These are phyloP conservation scores for Centropus unirufus DNA, from an alignment of 2,113 vertebrate species.

Conservation along the genomic window DNA sequence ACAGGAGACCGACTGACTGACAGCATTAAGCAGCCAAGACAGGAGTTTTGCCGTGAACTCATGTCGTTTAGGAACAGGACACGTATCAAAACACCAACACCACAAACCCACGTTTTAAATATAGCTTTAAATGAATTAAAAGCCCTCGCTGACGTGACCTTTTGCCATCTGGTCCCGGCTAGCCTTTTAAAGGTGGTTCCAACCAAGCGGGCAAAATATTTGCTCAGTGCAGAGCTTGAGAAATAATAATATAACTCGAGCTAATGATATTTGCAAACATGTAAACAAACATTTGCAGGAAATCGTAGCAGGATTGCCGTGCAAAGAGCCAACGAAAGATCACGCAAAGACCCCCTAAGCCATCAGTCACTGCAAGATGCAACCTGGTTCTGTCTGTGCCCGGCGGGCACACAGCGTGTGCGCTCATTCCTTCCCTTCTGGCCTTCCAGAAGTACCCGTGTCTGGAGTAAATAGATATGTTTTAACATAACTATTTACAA, in stretches of 20 bases:
- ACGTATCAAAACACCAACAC: not conserved
- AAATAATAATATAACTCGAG: not conserved
- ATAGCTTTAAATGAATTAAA: not conserved
- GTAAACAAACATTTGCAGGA: not conserved
- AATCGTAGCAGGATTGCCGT: not conserved
- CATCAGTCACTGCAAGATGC: not conserved
- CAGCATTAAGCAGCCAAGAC: not conserved
- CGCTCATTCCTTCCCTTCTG: not conserved
- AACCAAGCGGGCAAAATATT: not conserved
- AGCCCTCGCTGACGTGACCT: not conserved
- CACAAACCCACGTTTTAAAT: not conserved
- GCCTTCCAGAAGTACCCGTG: not conserved
- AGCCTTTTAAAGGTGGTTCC: not conserved
- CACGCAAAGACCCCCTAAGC: not conserved
- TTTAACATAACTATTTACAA: not conserved
- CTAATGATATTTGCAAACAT: not conserved
- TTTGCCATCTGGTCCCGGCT: not conserved
- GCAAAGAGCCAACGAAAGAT: not conserved
- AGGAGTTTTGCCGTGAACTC: not conserved
- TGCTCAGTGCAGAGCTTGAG: not conserved
- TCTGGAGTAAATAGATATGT: not conserved
- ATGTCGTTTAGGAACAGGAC: not conserved
- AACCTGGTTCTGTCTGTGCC: not conserved
- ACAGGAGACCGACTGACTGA: not conserved
- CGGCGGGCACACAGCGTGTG: not conserved